These are phyloP conservation scores for Lordiphosa andalusiaca DNA, from an alignment of 2,888 invertebrate species.

Conservation along the genomic window DNA sequence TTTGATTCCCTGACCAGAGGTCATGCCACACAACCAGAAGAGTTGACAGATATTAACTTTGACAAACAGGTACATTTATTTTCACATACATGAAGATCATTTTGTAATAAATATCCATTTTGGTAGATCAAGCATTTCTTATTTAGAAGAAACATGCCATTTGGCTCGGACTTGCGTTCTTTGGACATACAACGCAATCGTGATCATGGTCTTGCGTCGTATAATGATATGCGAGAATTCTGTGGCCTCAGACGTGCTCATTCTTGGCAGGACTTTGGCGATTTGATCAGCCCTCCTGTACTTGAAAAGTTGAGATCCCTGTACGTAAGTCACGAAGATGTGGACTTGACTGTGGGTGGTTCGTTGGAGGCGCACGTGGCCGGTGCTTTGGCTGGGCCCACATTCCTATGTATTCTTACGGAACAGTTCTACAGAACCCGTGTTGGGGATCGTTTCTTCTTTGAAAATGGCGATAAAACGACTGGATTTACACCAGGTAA, in stretches of 20 bases:
- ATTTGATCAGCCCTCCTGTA: slow-evolving; percentile 84
- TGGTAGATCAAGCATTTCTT: slow-evolving; percentile 84
- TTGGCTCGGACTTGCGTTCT: slow-evolving; percentile 90
- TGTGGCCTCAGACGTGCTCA: slow-evolving; percentile 87
- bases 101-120: background rate
- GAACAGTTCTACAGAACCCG: slow-evolving; percentile 93
- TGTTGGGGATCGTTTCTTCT: slow-evolving; percentile 93
- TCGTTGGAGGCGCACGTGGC: slow-evolving; percentile 88
- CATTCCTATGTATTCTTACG: slow-evolving; percentile 92
- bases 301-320: slow-evolving; percentile 84
- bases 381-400: slow-evolving; percentile 91
- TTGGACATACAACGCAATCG: slow-evolving; percentile 92
- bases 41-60: slow-evolving; percentile 88
- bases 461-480: slow-evolving; percentile 85
- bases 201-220: slow-evolving; percentile 91
- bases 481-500: slow-evolving; percentile 84
- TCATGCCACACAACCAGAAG: slow-evolving; percentile 88
- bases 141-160: slow-evolving; percentile 86
- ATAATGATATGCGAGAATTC: slow-evolving; percentile 88
- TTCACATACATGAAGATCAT: background rate
- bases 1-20: slow-evolving; percentile 89
- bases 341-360: slow-evolving; percentile 92
- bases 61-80: slow-evolving; percentile 80
- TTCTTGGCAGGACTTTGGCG: slow-evolving; percentile 86
- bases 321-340: slow-evolving; percentile 88